These are phyloP conservation scores for Merluccius polli DNA, from an alignment of 2,797 vertebrate species.

Conservation along the genomic window DNA sequence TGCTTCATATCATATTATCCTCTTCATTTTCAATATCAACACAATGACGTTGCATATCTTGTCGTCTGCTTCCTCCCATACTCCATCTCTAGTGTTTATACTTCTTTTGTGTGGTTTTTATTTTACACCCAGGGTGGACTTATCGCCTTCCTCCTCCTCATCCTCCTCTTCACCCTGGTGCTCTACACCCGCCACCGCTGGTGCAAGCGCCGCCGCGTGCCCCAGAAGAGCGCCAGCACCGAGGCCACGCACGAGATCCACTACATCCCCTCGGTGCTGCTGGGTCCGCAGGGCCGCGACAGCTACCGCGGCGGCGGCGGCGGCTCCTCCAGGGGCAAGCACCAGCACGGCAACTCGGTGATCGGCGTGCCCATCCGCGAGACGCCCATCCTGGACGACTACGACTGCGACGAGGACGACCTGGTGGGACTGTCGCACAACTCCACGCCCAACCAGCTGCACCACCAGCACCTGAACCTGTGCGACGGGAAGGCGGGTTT, in stretches of 20 bases:
- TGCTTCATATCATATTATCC: background rate
- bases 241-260: conserved; percentile 99
- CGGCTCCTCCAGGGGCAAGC: conserved; percentile 59
- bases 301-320: conserved; percentile 75
- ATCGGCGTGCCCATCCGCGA: conserved; percentile 95
- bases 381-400: conserved; percentile 96
- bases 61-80: background rate
- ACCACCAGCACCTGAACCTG: conserved; percentile 69
- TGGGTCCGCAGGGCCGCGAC: conserved; percentile 89
- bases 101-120: background rate
- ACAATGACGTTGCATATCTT: no score
- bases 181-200: conserved; percentile 92
- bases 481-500: conserved; percentile 57
- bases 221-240: conserved; percentile 95
- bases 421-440: conserved; percentile 63
- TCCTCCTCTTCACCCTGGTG: conserved; percentile 92
- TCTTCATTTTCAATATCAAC: no score
- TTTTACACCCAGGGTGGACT: conserved; percentile 83
- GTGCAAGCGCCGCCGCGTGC: conserved; percentile 89
- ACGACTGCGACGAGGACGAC: conserved; percentile 87
- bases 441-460: conserved; percentile 65
- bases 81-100: background rate
- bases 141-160: conserved; percentile 90
- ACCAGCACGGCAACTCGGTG: conserved; percentile 87
- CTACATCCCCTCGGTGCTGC: conserved; percentile 95